A percentile compares a stretch with the other conserved stretches of the same genome.
These are phyloP conservation scores for Rhagonycha fulva DNA, from an alignment of 2,888 invertebrate species.

Conservation along the genomic window DNA sequence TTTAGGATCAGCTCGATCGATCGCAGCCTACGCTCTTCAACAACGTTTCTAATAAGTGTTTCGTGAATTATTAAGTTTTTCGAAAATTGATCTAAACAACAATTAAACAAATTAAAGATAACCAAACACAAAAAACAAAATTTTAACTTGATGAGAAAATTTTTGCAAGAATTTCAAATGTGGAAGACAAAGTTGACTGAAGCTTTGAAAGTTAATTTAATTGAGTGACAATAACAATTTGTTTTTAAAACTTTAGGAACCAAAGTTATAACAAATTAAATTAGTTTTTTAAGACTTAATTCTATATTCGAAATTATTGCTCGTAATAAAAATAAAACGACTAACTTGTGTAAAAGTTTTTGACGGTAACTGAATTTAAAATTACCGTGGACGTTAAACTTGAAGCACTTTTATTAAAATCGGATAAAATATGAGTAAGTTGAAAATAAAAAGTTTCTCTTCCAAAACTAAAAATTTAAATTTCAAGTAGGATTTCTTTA, in stretches of 20 bases:
- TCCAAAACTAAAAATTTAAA: constrained; percentile 8
- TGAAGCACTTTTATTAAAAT: constrained; percentile 16
- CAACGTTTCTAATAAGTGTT: constrained; percentile 17
- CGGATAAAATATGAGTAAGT: constrained; percentile 11
- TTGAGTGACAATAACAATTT: neutral
- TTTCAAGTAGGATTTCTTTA: constrained; percentile 7
- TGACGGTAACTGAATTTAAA: constrained; percentile 12
- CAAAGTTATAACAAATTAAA: neutral
- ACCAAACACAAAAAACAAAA: neutral
- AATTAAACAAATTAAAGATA: neutral
- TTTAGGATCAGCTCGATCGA: constrained; percentile 26
- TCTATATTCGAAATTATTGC: neutral
- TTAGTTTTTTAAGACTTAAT: neutral
- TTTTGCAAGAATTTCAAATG: neutral
- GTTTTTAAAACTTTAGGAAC: neutral
- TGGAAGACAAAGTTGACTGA: neutral
- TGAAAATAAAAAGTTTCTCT: constrained; percentile 15
- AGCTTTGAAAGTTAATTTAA: neutral
- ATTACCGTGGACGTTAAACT: constrained; percentile 16
- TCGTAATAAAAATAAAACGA: neutral
- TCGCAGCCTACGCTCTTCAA: constrained; percentile 19
- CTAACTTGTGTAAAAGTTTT: constrained; percentile 6
- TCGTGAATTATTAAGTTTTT: constrained; percentile 1
- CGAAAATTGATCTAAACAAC: neutral
- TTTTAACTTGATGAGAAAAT: neutral